phyloP scores from a whole-genome alignment of 2,797 vertebrate species.

The Bryconaethiops microstoma region DNA sequence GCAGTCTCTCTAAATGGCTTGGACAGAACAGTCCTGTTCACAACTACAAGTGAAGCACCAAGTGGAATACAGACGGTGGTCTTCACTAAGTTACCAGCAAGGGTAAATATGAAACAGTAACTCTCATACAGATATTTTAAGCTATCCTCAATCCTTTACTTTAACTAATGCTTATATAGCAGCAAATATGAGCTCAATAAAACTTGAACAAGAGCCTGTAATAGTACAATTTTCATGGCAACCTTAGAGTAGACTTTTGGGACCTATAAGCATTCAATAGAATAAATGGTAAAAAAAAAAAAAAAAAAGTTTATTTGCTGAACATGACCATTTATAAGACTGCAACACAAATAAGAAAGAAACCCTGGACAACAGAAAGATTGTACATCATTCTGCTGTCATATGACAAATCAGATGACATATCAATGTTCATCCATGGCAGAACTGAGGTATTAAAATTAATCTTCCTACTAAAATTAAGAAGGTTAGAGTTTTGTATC shows the following conservation, averaged over 20 bases:
- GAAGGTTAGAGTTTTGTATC: too few relatives aligned
- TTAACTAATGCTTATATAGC: background rate
- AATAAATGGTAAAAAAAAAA: too few relatives aligned
- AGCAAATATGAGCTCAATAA: background rate
- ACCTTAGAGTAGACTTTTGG: background rate
- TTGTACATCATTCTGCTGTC: too few relatives aligned
- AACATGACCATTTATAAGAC: too few relatives aligned
- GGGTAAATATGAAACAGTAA: conserved; percentile 72
- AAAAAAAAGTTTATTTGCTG: too few relatives aligned
- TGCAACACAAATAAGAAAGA: too few relatives aligned
- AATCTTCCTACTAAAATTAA: too few relatives aligned
- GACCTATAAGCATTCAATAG: background rate
- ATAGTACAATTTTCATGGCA: background rate
- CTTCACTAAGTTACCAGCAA: conserved; percentile 81
- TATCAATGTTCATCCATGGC: too few relatives aligned
- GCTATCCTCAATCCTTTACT: too few relatives aligned
- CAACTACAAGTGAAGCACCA: conserved; percentile 82
- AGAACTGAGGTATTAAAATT: too few relatives aligned
- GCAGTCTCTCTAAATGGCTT: conserved; percentile 90
- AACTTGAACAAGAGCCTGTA: background rate
- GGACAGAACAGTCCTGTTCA: conserved; percentile 85
- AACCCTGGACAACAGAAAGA: too few relatives aligned
- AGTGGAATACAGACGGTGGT: conserved; percentile 86
- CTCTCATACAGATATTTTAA: background rate
- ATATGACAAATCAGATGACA: too few relatives aligned